phyloP scores from a whole-genome alignment of 23 tunicate species.

The Botrylloides violaceus region DNA sequence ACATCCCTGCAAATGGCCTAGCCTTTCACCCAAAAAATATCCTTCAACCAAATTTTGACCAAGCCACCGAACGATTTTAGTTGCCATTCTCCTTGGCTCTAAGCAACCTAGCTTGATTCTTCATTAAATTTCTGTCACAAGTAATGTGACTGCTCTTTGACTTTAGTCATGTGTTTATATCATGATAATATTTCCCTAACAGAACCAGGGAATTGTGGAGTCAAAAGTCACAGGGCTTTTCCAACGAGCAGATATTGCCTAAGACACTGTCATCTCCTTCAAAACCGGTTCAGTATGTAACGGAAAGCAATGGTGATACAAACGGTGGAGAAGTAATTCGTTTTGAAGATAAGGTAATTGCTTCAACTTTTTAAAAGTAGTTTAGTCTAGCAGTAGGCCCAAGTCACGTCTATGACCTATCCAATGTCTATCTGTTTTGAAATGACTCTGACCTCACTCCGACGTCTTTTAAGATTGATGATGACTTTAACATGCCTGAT shows the following conservation, averaged over 20 bases:
- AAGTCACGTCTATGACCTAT: too few relatives aligned
- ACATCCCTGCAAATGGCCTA: too few relatives aligned
- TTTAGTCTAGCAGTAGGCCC: background rate
- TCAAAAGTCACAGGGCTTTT: conserved; percentile 54
- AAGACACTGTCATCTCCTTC: conserved; percentile 35
- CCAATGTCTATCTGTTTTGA: background rate
- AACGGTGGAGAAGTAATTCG: conserved; percentile 9
- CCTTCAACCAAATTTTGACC: too few relatives aligned
- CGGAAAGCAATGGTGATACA: background rate
- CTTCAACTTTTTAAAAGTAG: too few relatives aligned
- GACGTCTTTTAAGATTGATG: conserved; percentile 32
- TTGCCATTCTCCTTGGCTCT: too few relatives aligned
- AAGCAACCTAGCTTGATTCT: too few relatives aligned
- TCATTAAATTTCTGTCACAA: too few relatives aligned
- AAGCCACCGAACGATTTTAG: too few relatives aligned
- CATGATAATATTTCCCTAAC: background rate
- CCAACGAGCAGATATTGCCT: conserved; percentile 40
- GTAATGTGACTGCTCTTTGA: too few relatives aligned
- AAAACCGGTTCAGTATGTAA: background rate
- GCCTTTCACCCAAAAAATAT: too few relatives aligned
- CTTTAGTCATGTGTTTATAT: too few relatives aligned
- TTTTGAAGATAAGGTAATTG: conserved; percentile 8
- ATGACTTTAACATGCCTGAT: conserved; percentile 68
- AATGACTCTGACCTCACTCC: background rate
- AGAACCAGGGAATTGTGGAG: conserved; percentile 89